Evolutionary conservation across 1,140 invertebrate genomes (phyloP), one percentile per base, ranked within the genome.

Genomic region (Bombus confusus): DNA sequence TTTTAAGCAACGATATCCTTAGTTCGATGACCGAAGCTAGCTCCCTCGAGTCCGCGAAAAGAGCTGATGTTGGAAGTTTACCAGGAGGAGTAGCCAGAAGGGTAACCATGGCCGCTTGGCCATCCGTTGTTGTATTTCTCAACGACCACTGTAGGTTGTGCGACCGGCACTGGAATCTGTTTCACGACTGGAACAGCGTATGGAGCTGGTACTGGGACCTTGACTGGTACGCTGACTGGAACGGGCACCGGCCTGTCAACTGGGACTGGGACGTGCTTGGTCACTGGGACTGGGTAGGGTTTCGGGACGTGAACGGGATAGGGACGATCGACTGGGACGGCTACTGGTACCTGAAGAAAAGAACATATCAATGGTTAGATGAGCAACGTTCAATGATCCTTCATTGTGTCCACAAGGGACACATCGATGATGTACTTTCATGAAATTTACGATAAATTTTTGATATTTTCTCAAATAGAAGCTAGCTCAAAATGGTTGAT

Each of bases 321-420:
- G 9, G 91, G 93, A 34, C 93, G 90, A 41, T 94, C 93, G 18
- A 94, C 92, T 15, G 93, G 93, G 0, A 94, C 93, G 41, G 93
- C 93, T 31, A 91, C 91, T 37, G 92, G 92, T 22, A 94, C 93
- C 93, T 94, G 73, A 9, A 69, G 28, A 75, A 59, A 1, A n/a
- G 10, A 6, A 31, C 12, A 12, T 72, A 66, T 37, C 22, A 12
- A 62, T 39, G 66, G 8, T 82, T 81, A 69, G 39, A 34, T 18
- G 31, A 43, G 25, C 1, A 1, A 28, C 25, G 25, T 69, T 25
- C 22, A 4, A 25, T 69, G 10, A 10, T 69, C 22, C 25, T 25
- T 13, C 3, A 12, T 69, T 37, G 68, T 9, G 47, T 52, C 18
- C 18, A 5, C 10, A 5, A 69, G 8, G 22, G 34, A 34, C 37